Base-by-base conservation (phyloP, 2,113 vertebrate genomes). In the Ovis canadensis region DNA sequence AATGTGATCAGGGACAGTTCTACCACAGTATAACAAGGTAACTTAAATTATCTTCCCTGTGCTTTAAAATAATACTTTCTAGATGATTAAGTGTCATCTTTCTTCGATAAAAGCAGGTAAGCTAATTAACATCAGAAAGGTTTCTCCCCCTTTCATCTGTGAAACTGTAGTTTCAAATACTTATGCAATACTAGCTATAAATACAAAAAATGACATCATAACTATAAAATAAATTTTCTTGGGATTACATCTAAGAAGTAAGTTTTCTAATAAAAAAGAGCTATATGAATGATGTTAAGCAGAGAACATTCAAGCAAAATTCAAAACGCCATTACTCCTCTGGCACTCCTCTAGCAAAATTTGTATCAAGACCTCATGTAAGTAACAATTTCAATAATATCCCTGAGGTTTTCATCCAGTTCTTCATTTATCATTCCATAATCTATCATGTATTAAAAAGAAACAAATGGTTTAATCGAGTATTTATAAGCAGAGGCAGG, bases 111-210 rank as follows among this genome's bases (percentile, higher is more conserved):
- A 85, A 94, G n/a, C 21, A 88, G 45, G 57, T 40, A 6, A 90
- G 82, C 19, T 23, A 54, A 33, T 8, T 95, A 52, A 91, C n/a
- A 74, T 86, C 74, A 85, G 59, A 36, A 88, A 90, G 5, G 64
- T 29, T 88, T 59, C 77, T 52, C 9, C 29, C 31, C 52, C n/a
- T 88, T 82, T 82, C 27, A 82, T 57, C 59, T 94, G 57, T 45
- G 14, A 96, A 55, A 86, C 59, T 87, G 4, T n/a, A 45, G 92
- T 88, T 90, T 92, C 94, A 88, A 95, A 90, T 6, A 93, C 59
- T 89, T 94, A 96, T 36, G 43, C 31, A 80, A 91, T 31, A 86
- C 21, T 91, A 88, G 88, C 23, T 85, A 6, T 50, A 82, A 85
- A 86, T 86, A 92, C 36, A 92, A 84, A 36, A 96, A 52, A 36